Base-by-base conservation (phyloP, 1,140 invertebrate genomes). In the Heliconius melpomene region DNA sequence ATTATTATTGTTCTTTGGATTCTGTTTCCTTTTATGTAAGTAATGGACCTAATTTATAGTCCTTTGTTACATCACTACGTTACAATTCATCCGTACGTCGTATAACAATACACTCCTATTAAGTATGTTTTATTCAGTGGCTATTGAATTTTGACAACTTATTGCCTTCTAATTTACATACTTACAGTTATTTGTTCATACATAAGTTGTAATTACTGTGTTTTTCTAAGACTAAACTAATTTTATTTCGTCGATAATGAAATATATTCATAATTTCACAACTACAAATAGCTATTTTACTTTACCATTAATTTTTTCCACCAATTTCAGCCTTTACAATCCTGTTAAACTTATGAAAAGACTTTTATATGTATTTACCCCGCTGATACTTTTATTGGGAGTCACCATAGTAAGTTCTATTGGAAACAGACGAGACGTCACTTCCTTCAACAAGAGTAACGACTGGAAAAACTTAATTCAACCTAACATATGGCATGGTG, bases 401-500 rank as follows among this genome's bases (percentile, higher is more conserved):
- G 46, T 89, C 13, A 72, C 85, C 16, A 80, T 90, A 40, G 18
- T 83, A 5, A 82, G 77, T 1, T 77, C 72, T 60, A 76, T 90
- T 20, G 89, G 88, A 0, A 75, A 82, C 8, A 82, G 38, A 16
- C 57, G 46, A 8, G 78, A 82, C 18, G 46, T 91, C 1, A 7
- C 60, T 2, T 74, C 46, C 18, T 79, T 92, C 13, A 78, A 79
- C 1, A 74, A 83, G 7, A 23, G 16, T 2, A 70, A 18, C 7
- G 85, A 90, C 26, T 90, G 91, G 89, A 36, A 8, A 7, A 83
- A 87, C 38, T 86, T 90, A 2, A 2, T 87, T 26, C 72, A 79
- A 36, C 85, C 91, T 0, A 72, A 85, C 5, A 91, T 96, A 52
- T 96, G 96, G 96, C 95, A 96, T 82, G 94, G 91, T 75, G 95